Percentiles rank a stretch among this genome's conserved stretches.
These are phyloP conservation scores for Phengaris alcon DNA, from an alignment of 2,888 invertebrate genomes.

Conservation along the genomic window DNA sequence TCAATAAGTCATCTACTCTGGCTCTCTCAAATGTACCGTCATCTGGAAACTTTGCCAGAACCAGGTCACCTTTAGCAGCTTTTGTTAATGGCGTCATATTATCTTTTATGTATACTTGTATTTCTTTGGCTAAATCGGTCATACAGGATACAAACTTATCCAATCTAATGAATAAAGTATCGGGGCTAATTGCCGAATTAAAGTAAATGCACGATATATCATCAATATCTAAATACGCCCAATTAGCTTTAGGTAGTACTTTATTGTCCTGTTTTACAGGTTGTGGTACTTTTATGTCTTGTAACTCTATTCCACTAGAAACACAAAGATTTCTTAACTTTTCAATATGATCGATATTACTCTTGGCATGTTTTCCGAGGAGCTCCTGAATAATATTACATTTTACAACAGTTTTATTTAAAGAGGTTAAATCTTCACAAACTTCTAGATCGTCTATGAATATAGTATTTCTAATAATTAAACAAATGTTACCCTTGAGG, in stretches of 20 bases:
- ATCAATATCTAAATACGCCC: conserved; percentile 73
- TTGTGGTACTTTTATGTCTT: conserved; percentile 36
- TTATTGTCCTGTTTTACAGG: conserved; percentile 41
- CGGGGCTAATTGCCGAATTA: conserved; percentile 63
- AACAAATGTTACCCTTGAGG: conserved; percentile 68
- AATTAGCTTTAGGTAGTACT: conserved; percentile 45
- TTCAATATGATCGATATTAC: conserved; percentile 70
- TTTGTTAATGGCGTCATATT: conserved; percentile 44
- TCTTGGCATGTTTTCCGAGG: conserved; percentile 58
- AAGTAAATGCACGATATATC: conserved; percentile 64
- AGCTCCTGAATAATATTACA: conserved; percentile 77
- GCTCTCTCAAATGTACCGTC: conserved; percentile 67
- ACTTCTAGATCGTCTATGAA: conserved; percentile 83
- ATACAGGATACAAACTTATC: conserved; percentile 68
- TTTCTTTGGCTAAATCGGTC: conserved; percentile 58
- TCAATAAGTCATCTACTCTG: conserved; percentile 55
- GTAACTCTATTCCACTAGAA: conserved; percentile 44
- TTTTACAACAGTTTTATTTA: conserved; percentile 73
- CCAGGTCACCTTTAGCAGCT: conserved; percentile 62
- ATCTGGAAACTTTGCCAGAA: conserved; percentile 72
- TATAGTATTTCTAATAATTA: conserved; percentile 80
- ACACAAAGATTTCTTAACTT: conserved; percentile 69
- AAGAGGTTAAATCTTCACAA: conserved; percentile 71
- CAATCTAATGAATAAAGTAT: conserved; percentile 71
- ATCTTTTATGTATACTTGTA: conserved; percentile 54